Evolutionary conservation across 2,113 vertebrate genomes (phyloP).

Genomic region (Australoheros scitulus): DNA sequence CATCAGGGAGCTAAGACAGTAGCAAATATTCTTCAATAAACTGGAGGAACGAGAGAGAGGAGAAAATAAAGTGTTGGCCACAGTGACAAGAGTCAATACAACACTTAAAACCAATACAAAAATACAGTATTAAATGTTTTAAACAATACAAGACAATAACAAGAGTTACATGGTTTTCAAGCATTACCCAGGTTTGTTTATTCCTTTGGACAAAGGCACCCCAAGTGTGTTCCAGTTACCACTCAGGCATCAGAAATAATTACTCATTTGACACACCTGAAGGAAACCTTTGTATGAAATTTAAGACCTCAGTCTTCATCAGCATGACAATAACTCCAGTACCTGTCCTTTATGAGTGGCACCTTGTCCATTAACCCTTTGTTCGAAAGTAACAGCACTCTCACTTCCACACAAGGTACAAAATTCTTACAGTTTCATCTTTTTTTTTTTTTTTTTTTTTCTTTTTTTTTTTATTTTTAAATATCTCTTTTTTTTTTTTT

Average conservation of each 20-base stretch:
- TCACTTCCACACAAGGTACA: conserved; percentile 44
- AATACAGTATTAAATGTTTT: conserved; percentile 70
- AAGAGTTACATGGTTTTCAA: conserved; percentile 80
- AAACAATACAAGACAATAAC: conserved; percentile 66
- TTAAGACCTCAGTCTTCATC: conserved; percentile 28
- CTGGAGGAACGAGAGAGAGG: background rate
- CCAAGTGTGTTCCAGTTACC: conserved; percentile 68
- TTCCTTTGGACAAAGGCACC: conserved; percentile 79
- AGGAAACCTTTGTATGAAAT: conserved; percentile 41
- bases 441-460: conserved; percentile 7
- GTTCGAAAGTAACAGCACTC: conserved; percentile 40
- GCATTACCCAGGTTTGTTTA: conserved; percentile 84
- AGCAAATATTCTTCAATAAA: conserved; percentile 23
- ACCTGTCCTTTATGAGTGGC: conserved; percentile 34
- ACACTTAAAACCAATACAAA: conserved; percentile 54
- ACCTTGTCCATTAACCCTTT: conserved; percentile 36
- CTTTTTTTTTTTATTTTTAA: conserved; percentile 1
- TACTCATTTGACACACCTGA: conserved; percentile 17
- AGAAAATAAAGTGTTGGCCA: conserved; percentile 20
- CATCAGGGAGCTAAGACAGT: conserved; percentile 38
- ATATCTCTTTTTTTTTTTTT: background rate
- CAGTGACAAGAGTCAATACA: conserved; percentile 42
- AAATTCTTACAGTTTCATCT: conserved; percentile 34
- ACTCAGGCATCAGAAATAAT: conserved; percentile 35
- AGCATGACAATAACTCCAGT: conserved; percentile 52